Evolutionary conservation across 2,888 invertebrate species (phyloP), one percentile per base, ranked within the genome.

Genomic region (Diloba caeruleocephala): DNA sequence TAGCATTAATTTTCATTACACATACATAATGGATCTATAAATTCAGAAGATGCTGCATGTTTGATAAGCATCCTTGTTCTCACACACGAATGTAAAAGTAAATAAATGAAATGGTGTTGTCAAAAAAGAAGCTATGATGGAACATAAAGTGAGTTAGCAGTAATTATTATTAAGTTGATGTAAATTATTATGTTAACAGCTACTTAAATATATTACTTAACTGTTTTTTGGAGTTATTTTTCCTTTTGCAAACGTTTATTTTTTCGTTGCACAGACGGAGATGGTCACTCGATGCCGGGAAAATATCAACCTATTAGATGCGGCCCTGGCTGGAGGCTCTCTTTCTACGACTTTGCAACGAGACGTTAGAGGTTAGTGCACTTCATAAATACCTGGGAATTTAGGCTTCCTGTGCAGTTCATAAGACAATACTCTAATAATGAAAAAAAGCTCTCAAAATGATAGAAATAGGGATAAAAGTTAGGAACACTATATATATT

Each of bases 221-320:
- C 34, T 49, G 53, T 58, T 39, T 13, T 43, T 71, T 56, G 38
- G 51, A 51, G 63, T 63, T 59, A 52, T 52, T 54, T 61, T 69
- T 62, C 56, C 45, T 59, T 69, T 71, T 71, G 69, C 72, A 69
- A 71, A 71, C 52, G 36, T 63, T n/a, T 63, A 41, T 61, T 80
- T 81, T 88, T 88, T 86, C 82, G 79, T 81, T 87, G 79, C 83
- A 74, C 92, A 98, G 98, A 96, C 96, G 86, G 98, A 98, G 94
- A 94, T 98, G 79, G 94, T 97, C 82, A 95, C 96, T 58, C 96
- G 97, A 54, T 98, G 98, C 93, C 96, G 96, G 75, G 97, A 98
- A 81, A 98, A 98, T 90, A 96, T 98, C 79, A 96, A 95, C 81
- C 96, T 97, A 79, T 94, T 98, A 89, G 96, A 96, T 81, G 94